Conservation (phyloP, 2,113 vertebrate genomes). For the Galemys pyrenaicus region DNA sequence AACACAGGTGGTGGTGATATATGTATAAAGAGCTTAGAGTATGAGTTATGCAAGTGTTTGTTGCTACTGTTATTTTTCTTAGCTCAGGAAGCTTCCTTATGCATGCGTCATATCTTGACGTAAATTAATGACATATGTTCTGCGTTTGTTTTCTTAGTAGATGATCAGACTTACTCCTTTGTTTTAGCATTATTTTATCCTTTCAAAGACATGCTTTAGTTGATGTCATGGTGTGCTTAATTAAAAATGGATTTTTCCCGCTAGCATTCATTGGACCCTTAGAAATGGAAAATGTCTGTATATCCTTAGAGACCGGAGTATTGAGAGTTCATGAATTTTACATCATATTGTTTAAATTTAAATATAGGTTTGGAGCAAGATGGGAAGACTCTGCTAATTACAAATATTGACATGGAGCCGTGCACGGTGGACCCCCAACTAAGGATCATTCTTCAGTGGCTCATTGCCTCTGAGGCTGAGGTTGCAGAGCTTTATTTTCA, state of each 20-base stretch:
- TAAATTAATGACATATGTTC: not conserved
- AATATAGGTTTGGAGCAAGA: conserved; percentile 84
- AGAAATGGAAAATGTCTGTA: not conserved
- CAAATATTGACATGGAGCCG: conserved; percentile 89
- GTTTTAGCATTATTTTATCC: conserved; percentile 28
- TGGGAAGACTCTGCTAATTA: conserved; percentile 84
- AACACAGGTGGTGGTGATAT: not conserved
- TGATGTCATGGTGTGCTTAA: not conserved
- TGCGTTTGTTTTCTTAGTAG: conserved; percentile 8
- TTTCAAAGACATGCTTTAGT: conserved; percentile 40
- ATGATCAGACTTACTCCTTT: not conserved
- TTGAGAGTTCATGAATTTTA: conserved; percentile 31
- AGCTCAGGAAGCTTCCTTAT: not conserved
- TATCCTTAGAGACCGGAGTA: not conserved
- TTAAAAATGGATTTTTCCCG: not conserved
- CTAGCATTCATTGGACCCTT: not conserved
- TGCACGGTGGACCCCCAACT: conserved; percentile 90
- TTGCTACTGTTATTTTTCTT: not conserved
- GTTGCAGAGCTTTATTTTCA: conserved; percentile 89
- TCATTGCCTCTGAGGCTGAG: conserved; percentile 92
- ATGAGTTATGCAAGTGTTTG: not conserved
- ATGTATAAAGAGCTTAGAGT: not conserved
- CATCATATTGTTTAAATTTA: conserved; percentile 60
- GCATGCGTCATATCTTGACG: not conserved
- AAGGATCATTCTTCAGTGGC: conserved; percentile 93